A percentile compares a stretch with the other conserved stretches of the same genome.
Conservation (phyloP, 1,140 invertebrate genomes). For the Condylostylus longicornis region DNA sequence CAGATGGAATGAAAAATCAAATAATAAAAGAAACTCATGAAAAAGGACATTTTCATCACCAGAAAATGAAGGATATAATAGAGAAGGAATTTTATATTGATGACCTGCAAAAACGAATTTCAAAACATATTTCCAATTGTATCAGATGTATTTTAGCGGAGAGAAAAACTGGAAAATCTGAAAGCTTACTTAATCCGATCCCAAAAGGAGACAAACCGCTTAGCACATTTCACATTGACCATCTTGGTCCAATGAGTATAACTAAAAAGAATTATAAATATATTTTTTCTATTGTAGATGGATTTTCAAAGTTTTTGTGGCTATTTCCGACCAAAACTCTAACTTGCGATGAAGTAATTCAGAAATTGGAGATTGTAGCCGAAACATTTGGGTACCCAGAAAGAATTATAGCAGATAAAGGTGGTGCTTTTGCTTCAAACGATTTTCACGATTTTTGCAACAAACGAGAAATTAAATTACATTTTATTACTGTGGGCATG, state of each 20-base stretch:
- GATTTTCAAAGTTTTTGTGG: slow-evolving; percentile 31
- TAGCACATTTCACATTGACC: slow-evolving; percentile 12
- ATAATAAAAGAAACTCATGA: slow-evolving; percentile 10
- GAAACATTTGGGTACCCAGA: slow-evolving; percentile 23
- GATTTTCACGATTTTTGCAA: slow-evolving; percentile 17
- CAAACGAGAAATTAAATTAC: slow-evolving; percentile 12
- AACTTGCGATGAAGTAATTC: slow-evolving; percentile 4
- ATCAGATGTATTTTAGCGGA: slow-evolving; percentile 19
- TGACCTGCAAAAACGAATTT: slow-evolving; percentile 19
- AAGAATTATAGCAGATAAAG: slow-evolving; percentile 23
- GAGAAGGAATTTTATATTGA: slow-evolving; percentile 31
- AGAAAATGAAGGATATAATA: slow-evolving; percentile 11
- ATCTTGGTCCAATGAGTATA: slow-evolving; percentile 23
- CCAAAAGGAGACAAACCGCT: slow-evolving; percentile 17
- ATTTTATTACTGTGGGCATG: slow-evolving; percentile 15
- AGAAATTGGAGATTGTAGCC: slow-evolving; percentile 11
- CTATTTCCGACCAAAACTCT: slow-evolving; percentile 15
- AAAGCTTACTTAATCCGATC: slow-evolving; percentile 23
- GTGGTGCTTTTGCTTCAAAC: slow-evolving; percentile 13
- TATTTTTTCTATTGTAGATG: slow-evolving; percentile 29
- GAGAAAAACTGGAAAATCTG: slow-evolving; percentile 24
- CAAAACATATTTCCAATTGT: slow-evolving; percentile 20
- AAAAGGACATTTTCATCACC: slow-evolving; percentile 9
- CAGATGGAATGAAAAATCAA: slow-evolving; percentile 11
- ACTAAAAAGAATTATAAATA: slow-evolving; percentile 31